phyloP scores from a whole-genome alignment of 2,113 vertebrate species.

The Passer montanus region DNA sequence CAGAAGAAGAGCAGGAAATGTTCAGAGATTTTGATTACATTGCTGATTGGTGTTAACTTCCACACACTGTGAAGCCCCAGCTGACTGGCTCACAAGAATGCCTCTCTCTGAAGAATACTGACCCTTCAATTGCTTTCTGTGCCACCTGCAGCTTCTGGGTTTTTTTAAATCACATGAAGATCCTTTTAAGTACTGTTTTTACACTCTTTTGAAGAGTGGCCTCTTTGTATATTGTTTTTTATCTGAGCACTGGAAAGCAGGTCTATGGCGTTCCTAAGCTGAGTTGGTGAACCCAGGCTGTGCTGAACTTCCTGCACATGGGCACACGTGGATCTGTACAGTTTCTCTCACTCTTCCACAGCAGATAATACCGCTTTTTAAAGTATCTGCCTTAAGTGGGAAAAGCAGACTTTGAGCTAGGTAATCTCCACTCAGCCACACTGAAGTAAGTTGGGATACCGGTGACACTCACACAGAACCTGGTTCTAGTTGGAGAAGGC shows the following conservation, averaged over 20 bases:
- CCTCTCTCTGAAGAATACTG: constrained; percentile 64
- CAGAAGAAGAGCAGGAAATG: constrained; percentile 89
- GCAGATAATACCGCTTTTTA: constrained; percentile 25
- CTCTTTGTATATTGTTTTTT: constrained; percentile 71
- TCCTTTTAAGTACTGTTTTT: constrained; percentile 72
- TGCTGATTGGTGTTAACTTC: constrained; percentile 93
- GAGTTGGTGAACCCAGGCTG: constrained; percentile 48
- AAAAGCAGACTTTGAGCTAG: constrained; percentile 46
- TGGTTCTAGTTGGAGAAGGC: constrained; percentile 68
- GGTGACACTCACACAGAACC: constrained; percentile 19
- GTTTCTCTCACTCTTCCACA: constrained; percentile 55
- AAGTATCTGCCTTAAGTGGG: constrained; percentile 57
- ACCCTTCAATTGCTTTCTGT: constrained; percentile 77
- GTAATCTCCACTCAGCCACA: constrained; percentile 38
- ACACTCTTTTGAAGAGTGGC: constrained; percentile 71
- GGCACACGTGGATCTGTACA: constrained; percentile 52
- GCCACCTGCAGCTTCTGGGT: constrained; percentile 79
- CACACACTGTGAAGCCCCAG: constrained; percentile 85
- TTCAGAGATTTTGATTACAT: constrained; percentile 99
- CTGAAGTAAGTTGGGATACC: constrained; percentile 30
- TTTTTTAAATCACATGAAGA: constrained; percentile 75
- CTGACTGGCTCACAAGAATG: constrained; percentile 74
- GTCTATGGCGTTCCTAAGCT: constrained; percentile 64
- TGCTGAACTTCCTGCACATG: constrained; percentile 20
- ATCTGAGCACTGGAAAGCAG: constrained; percentile 90